These are phyloP conservation scores for Xenopus laevis DNA, from an alignment of 2,113 vertebrate genomes.

Conservation along the genomic window DNA sequence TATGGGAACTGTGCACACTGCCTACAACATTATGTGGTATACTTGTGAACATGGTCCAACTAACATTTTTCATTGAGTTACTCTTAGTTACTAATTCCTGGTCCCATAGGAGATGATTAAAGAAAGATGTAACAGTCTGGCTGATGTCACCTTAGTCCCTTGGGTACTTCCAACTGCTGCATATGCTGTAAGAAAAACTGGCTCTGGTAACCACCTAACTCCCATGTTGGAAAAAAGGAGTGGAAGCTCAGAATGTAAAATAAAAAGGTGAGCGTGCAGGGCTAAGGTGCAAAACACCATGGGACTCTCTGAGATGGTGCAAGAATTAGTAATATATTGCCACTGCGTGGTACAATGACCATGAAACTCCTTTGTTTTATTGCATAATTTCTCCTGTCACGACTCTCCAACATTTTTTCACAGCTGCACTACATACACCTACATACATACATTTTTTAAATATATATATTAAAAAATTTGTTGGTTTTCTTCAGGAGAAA, in stretches of 20 bases:
- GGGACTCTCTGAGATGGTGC: slow-evolving; percentile 16
- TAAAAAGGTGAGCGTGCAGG: background rate
- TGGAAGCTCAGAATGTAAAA: background rate
- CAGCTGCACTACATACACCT: too few relatives aligned
- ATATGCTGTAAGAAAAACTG: slow-evolving; percentile 1
- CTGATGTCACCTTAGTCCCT: slow-evolving; percentile 11
- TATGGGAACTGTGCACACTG: too few relatives aligned
- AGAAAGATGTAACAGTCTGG: background rate
- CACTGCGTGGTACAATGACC: background rate
- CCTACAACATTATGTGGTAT: too few relatives aligned
- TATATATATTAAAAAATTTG: too few relatives aligned
- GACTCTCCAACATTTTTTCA: too few relatives aligned
- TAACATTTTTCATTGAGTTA: too few relatives aligned
- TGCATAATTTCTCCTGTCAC: too few relatives aligned
- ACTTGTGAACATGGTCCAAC: too few relatives aligned
- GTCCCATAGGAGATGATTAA: too few relatives aligned
- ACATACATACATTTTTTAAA: too few relatives aligned
- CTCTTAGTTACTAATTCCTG: too few relatives aligned
- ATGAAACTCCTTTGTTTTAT: background rate
- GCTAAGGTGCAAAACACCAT: background rate
- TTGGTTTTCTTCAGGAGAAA: too few relatives aligned
- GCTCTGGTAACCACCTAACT: background rate
- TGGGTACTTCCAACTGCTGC: background rate
- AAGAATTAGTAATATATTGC: background rate
- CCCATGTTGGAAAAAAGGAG: background rate